Percentiles rank a stretch among this genome's conserved stretches.
These are phyloP conservation scores for Balaeniceps rex DNA, from an alignment of 2,113 vertebrate species.

Conservation along the genomic window DNA sequence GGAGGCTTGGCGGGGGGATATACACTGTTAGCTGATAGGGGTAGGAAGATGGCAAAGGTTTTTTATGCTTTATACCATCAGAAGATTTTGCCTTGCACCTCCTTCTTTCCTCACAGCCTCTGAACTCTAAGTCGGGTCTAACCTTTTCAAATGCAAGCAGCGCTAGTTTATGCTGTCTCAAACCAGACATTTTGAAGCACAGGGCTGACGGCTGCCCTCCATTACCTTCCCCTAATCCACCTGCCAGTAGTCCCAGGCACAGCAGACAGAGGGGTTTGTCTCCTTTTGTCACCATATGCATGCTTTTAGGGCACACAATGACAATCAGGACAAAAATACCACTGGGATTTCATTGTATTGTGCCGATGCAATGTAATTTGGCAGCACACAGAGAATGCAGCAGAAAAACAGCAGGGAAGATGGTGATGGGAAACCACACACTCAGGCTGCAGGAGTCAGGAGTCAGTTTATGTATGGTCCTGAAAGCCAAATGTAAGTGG, in stretches of 20 bases:
- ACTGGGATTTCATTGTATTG: slow-evolving; percentile 37
- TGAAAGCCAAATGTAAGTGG: neutral
- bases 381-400: slow-evolving; percentile 39
- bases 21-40: neutral
- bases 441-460: neutral
- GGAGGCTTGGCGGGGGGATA: neutral
- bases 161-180: neutral
- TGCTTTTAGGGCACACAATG: slow-evolving; percentile 36
- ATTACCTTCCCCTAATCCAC: neutral
- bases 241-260: neutral
- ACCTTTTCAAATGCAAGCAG: neutral
- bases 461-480: neutral
- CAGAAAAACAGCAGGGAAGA: slow-evolving; percentile 18
- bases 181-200: neutral
- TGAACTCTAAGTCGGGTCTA: neutral
- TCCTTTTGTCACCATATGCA: slow-evolving; percentile 17
- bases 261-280: neutral
- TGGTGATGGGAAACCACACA: neutral
- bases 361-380: neutral
- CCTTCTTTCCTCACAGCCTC: neutral
- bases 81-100: neutral
- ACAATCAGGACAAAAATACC: slow-evolving; percentile 37
- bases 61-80: neutral
- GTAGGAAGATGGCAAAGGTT: neutral
- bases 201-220: neutral